Conservation (phyloP, 1,140 invertebrate species). For the Panagrolaimus sp. region DNA sequence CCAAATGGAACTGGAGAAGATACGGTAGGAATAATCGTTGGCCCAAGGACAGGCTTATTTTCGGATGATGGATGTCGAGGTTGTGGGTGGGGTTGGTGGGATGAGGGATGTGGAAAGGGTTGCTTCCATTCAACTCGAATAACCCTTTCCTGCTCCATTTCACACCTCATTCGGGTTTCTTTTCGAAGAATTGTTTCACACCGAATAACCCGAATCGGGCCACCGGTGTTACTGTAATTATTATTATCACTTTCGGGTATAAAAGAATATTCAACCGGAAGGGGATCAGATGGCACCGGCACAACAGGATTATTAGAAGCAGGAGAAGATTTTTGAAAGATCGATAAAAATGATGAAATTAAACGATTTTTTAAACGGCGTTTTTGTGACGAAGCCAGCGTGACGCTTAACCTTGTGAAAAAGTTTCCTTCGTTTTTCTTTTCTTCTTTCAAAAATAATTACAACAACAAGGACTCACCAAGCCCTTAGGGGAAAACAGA, state of each 20-base stretch:
- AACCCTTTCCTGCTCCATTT: neutral
- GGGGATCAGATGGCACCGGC: neutral
- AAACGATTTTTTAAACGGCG: too few species aligned
- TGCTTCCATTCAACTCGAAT: too few species aligned
- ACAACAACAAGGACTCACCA: too few species aligned
- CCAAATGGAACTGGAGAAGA: neutral
- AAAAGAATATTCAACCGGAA: neutral
- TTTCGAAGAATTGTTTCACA: conserved; percentile 1
- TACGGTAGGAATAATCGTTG: conserved; percentile 2
- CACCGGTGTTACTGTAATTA: neutral
- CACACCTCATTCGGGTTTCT: neutral
- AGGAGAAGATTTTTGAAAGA: neutral
- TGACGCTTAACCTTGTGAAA: too few species aligned
- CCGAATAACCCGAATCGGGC: neutral
- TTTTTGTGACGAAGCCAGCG: too few species aligned
- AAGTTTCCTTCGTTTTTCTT: too few species aligned
- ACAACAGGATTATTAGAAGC: neutral
- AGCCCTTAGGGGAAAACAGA: too few species aligned
- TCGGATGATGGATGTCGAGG: neutral
- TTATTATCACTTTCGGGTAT: too few species aligned
- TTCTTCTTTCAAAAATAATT: too few species aligned
- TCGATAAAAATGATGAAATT: too few species aligned
- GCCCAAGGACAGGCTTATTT: neutral
- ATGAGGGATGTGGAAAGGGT: neutral
- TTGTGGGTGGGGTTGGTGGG: neutral